phyloP scores from a whole-genome alignment of 2,888 invertebrate genomes.

The Tipula confusa region DNA sequence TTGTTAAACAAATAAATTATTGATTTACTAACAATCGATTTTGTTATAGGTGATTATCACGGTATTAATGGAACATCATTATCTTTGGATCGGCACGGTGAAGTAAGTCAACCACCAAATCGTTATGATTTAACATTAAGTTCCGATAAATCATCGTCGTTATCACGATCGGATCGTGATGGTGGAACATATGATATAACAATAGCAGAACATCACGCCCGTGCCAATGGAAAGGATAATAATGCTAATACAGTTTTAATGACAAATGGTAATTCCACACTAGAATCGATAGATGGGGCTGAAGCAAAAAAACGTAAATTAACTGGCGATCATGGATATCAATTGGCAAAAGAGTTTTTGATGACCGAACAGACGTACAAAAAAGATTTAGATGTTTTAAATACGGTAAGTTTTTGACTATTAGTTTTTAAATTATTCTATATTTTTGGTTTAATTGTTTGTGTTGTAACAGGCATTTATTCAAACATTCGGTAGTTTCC shows the following conservation, averaged over 20 bases:
- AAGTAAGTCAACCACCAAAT: slow-evolving; percentile 42
- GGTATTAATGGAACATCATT: slow-evolving; percentile 49
- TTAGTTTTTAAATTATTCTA: too few species aligned
- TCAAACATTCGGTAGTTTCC: too few species aligned
- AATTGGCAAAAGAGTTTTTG: slow-evolving; percentile 84
- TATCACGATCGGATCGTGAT: slow-evolving; percentile 45
- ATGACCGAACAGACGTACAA: slow-evolving; percentile 96
- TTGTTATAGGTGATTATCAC: slow-evolving; percentile 45
- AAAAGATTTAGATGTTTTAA: slow-evolving; percentile 87
- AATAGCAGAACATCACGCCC: slow-evolving; percentile 33
- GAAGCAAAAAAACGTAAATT: slow-evolving; percentile 54
- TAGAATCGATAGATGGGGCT: slow-evolving; percentile 37
- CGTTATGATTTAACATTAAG: slow-evolving; percentile 47
- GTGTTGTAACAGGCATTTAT: too few species aligned
- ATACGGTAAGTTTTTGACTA: slow-evolving; percentile 60
- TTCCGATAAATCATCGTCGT: slow-evolving; percentile 49
- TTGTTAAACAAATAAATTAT: background rate
- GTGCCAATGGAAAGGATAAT: slow-evolving; percentile 32
- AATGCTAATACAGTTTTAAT: slow-evolving; percentile 20
- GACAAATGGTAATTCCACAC: slow-evolving; percentile 31
- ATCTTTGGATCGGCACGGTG: slow-evolving; percentile 48
- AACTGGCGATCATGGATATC: slow-evolving; percentile 70
- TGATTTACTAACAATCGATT: background rate
- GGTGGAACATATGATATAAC: slow-evolving; percentile 47
- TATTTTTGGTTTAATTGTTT: too few species aligned